A percentile compares a stretch with the other conserved stretches of the same genome.
Conservation (phyloP, 2,113 vertebrate genomes). For the Ptyas mucosa region DNA sequence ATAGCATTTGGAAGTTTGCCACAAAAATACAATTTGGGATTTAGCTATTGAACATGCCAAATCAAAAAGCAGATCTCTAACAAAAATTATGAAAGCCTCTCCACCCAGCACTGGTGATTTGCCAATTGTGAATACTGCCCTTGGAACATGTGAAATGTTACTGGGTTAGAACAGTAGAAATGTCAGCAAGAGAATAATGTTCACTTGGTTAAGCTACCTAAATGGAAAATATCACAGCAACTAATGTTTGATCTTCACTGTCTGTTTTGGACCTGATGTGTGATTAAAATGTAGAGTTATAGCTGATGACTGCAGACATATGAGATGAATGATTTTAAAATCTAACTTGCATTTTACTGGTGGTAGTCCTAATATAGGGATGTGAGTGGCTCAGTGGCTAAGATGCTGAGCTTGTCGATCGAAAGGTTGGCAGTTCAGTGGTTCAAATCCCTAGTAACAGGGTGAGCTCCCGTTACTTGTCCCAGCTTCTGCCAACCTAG, state of each 20-base stretch:
- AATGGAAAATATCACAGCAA: constrained; percentile 42
- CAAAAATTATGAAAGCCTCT: not conserved
- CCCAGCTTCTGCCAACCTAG: no score
- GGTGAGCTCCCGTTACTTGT: no score
- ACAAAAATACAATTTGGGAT: not conserved
- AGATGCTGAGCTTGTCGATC: no score
- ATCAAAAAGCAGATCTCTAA: not conserved
- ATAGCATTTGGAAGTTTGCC: not conserved
- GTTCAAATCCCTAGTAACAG: no score
- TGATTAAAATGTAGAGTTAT: constrained; percentile 28
- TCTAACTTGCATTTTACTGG: not conserved
- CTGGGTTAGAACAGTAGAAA: not conserved
- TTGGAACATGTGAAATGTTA: constrained; percentile 15
- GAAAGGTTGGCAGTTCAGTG: no score
- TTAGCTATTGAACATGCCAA: not conserved
- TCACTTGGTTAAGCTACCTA: constrained; percentile 34
- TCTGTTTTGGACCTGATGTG: constrained; percentile 51
- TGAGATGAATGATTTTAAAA: not conserved
- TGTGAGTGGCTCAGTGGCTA: no score
- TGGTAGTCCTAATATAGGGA: not conserved
- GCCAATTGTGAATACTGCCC: constrained; percentile 12
- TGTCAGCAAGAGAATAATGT: constrained; percentile 15
- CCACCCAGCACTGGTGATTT: not conserved
- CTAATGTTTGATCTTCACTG: constrained; percentile 31
- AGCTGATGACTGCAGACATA: constrained; percentile 5